Base-by-base conservation (phyloP, 2,797 vertebrate species). In the Urophycis tenuis region DNA sequence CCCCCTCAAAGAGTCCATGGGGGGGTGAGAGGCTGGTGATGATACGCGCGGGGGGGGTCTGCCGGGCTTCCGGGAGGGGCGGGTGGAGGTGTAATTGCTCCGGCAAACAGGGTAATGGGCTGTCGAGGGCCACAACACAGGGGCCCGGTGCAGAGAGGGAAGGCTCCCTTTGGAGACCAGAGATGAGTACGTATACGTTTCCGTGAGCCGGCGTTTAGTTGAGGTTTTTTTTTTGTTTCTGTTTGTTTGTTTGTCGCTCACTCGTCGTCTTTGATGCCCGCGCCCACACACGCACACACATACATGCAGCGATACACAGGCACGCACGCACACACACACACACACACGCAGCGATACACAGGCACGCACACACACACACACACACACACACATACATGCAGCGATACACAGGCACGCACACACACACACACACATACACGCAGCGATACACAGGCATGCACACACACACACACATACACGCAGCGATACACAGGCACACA, bases 1-100 rank as follows among this genome's bases (percentile, higher is more conserved):
- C 60, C 71, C 36, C 15, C 73, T 78, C 36, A 86, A 86, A 85
- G 5, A 78, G 71, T 32, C 78, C 79, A 78, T 77, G 45, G 77
- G 73, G 82, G 77, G 74, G 25, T n/a, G n/a, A n/a, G n/a, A n/a
- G 25, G 60, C n/a, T 29, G 60, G 60, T 10, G 25, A 30, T 67
- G 60, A 67, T 29, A 67, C 3, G 25, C 4, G 60, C n/a, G 25
- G 10, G 60, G 60, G 60, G 25, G 10, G 60, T 29, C n/a, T 29
- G 60, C n/a, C 12, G 60, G 25, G 60, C 12, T 10, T 25, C 9
- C 29, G 25, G 2, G 12, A 29, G 60, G n/a, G 60, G n/a, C n/a
- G 60, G 60, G 29, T 67, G n/a, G n/a, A 67, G 9, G 3, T 67
- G 60, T 67, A 29, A 67, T 67, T 67, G 60, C 25, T 2, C n/a